A percentile compares a stretch with the other conserved stretches of the same genome.
These are phyloP conservation scores for Platycercus adscitus DNA, from an alignment of 2,113 vertebrate genomes.

Conservation along the genomic window DNA sequence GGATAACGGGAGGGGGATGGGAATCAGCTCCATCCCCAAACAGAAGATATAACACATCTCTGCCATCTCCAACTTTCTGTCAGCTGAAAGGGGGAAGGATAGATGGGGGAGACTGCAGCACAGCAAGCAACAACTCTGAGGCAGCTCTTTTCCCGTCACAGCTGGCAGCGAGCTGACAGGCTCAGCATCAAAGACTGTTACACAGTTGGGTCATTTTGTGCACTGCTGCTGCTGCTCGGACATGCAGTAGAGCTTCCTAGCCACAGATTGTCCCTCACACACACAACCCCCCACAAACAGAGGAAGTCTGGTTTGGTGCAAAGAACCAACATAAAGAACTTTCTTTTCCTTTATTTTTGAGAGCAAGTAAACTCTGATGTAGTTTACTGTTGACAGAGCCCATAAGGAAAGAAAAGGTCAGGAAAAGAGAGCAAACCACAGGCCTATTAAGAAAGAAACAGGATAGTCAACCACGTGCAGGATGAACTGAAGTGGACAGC, in stretches of 20 bases:
- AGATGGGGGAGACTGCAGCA: not conserved
- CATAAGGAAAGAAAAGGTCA: not conserved
- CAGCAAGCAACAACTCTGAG: not conserved
- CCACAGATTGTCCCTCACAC: not conserved
- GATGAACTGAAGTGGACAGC: not conserved
- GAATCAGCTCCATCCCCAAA: not conserved
- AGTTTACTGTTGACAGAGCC: not conserved
- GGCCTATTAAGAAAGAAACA: not conserved
- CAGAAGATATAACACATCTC: not conserved
- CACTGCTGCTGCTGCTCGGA: not conserved
- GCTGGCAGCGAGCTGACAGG: not conserved
- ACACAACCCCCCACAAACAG: not conserved
- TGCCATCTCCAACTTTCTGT: constrained; percentile 18
- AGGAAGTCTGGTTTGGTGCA: not conserved
- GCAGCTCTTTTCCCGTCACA: not conserved
- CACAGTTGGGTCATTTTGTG: not conserved
- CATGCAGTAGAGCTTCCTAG: not conserved
- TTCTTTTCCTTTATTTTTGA: not conserved
- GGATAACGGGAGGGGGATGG: not conserved
- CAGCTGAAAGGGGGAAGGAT: not conserved
- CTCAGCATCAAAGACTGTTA: not conserved
- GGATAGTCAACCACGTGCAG: not conserved
- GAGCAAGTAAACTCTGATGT: not conserved
- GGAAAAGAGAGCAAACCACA: not conserved
- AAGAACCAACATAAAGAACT: not conserved